Evolutionary conservation across 2,888 invertebrate species (phyloP), one percentile per base, ranked within the genome.

Genomic region (Vanessa cardui): DNA sequence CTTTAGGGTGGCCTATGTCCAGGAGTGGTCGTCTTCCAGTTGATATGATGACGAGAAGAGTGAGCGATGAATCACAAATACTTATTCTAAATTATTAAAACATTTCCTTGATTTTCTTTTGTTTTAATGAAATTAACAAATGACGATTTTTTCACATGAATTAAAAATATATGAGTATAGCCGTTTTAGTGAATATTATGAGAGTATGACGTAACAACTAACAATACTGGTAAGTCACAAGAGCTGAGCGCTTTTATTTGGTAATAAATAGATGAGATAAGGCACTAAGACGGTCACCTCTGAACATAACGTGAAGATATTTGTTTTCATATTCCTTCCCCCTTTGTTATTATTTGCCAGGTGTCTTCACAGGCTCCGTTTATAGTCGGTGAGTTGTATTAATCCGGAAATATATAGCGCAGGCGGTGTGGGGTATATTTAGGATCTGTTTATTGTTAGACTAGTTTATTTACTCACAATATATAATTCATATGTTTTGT

Each of bases 341-440:
- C 84, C 83, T 86, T 85, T 87, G 87, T 89, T 90, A 90, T 90
- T 88, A 90, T 90, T 89, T 85, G 84, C 84, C 90, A 89, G 91
- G 90, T 90, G 89, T 83, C 85, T 86, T 88, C 85, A 81, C 80
- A 76, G 79, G 79, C 82, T 80, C 78, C 81, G 82, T 85, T 89
- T 90, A 90, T 88, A 86, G 83, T 87, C 79, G 62, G 69, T 81
- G 83, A 81, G 84, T 87, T 83, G 84, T 87, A 86, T 67, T 70
- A 68, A 72, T 64, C 63, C 64, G 60, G 54, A 61, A 68, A 64
- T 68, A 68, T 60, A 46, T 45, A 62, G 58, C 54, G 44, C 58
- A 68, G 60, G 49, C 54, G 46, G 45, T 26, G n/a, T 26, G 39
- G 49, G 54, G 49, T 9, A 47, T 46, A 46, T 26, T 50, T 31